phyloP scores from a whole-genome alignment of 2,797 vertebrate species.

The Distichodus sexfasciatus region DNA sequence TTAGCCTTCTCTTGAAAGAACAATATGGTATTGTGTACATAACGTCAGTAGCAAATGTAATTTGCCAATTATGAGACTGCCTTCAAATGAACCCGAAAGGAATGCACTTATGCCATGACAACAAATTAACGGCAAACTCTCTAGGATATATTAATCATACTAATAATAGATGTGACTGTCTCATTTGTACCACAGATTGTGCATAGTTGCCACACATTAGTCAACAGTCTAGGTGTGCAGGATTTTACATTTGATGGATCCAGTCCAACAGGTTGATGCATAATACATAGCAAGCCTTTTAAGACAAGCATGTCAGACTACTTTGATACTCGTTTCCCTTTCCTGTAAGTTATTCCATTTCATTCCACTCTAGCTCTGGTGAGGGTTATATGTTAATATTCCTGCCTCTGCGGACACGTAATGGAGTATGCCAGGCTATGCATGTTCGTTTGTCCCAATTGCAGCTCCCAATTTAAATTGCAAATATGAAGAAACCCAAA shows the following conservation, averaged over 20 bases:
- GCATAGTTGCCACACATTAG: constrained; percentile 9
- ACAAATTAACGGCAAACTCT: too few relatives aligned
- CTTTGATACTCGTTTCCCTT: constrained; percentile 32
- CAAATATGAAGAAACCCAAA: constrained; percentile 34
- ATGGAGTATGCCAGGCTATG: constrained; percentile 26
- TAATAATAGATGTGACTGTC: background rate
- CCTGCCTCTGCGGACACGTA: constrained; percentile 11
- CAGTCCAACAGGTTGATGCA: constrained; percentile 28
- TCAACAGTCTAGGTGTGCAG: constrained; percentile 19
- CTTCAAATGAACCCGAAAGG: constrained; percentile 11
- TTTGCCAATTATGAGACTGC: constrained; percentile 13
- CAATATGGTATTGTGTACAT: constrained; percentile 11
- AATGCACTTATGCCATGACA: too few relatives aligned
- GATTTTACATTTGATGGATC: constrained; percentile 35
- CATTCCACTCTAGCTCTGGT: constrained; percentile 27
- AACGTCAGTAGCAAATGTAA: constrained; percentile 8
- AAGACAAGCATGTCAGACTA: constrained; percentile 17
- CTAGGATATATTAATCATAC: background rate
- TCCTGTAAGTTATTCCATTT: constrained; percentile 36
- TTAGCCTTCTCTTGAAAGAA: background rate
- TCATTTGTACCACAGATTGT: background rate
- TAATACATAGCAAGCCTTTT: constrained; percentile 27
- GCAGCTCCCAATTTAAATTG: constrained; percentile 42
- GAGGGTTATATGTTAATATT: constrained; percentile 46
- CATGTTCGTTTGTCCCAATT: constrained; percentile 40